phyloP scores from a whole-genome alignment of 2,797 vertebrate genomes.

The Sebastes cheni region DNA sequence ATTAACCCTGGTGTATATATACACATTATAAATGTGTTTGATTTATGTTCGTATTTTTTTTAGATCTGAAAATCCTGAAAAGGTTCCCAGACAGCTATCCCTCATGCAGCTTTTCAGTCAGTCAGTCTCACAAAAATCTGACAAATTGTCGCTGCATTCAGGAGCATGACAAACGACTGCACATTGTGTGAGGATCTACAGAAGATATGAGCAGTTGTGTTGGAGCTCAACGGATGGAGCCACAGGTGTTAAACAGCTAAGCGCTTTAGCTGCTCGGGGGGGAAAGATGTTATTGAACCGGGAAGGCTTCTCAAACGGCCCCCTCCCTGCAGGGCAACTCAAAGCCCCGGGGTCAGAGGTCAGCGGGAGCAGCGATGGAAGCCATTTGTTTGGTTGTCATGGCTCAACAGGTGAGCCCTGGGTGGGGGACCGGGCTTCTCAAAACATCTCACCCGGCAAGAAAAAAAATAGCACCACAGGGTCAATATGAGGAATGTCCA shows the following conservation, averaged over 20 bases:
- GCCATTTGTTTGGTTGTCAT: constrained; percentile 86
- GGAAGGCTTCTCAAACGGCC: constrained; percentile 75
- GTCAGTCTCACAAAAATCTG: neutral
- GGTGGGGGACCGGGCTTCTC: constrained; percentile 68
- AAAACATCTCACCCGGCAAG: constrained; percentile 77
- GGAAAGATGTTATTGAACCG: constrained; percentile 80
- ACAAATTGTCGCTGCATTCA: constrained; percentile 29
- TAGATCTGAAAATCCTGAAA: neutral
- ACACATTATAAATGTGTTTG: neutral
- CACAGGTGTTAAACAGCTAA: constrained; percentile 85
- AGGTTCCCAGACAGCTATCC: neutral
- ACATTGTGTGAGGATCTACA: constrained; percentile 53
- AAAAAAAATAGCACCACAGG: constrained; percentile 69
- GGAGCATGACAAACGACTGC: constrained; percentile 56
- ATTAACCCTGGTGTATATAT: too few relatives aligned
- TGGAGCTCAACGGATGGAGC: constrained; percentile 59
- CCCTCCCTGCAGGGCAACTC: constrained; percentile 78
- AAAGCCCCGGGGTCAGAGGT: constrained; percentile 81
- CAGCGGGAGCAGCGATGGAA: constrained; percentile 72
- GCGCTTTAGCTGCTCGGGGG: constrained; percentile 69
- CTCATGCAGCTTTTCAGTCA: neutral
- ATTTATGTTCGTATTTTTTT: neutral
- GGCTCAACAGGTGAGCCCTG: constrained; percentile 85
- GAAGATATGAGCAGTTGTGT: constrained; percentile 58
- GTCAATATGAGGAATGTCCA: constrained; percentile 79